Percentiles rank a stretch among this genome's conserved stretches.
Evolutionary conservation across 1,140 invertebrate species (phyloP).

Genomic region (Druon quercuslanigerum): DNA sequence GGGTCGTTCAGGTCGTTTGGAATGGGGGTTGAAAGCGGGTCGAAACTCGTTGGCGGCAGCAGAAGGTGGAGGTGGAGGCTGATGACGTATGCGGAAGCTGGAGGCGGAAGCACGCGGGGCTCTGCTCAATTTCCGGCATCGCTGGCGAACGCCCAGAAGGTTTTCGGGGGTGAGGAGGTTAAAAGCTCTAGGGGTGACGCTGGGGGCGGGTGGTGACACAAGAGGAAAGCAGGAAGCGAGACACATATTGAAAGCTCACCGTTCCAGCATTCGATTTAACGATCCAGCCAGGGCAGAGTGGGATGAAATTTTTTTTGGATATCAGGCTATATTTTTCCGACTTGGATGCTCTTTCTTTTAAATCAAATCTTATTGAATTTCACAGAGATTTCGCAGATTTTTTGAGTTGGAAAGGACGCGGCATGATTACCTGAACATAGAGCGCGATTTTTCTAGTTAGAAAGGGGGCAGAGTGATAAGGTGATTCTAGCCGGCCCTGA

Average conservation of each 20-base stretch:
- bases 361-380: too few species aligned
- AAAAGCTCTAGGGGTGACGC: slow-evolving; percentile 30
- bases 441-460: too few species aligned
- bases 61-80: slow-evolving; percentile 46
- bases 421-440: too few species aligned
- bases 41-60: slow-evolving; percentile 35
- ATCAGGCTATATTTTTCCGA: too few species aligned
- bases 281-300: too few species aligned
- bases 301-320: too few species aligned
- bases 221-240: not conserved
- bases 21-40: slow-evolving; percentile 26
- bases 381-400: too few species aligned
- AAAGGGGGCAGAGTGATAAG: too few species aligned
- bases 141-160: slow-evolving; percentile 54
- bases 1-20: slow-evolving; percentile 25
- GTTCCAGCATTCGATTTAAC: not conserved
- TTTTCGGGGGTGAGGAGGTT: slow-evolving; percentile 48
- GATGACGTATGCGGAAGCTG: slow-evolving; percentile 61
- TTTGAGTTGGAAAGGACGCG: too few species aligned
- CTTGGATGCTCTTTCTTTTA: too few species aligned
- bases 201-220: not conserved
- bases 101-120: slow-evolving; percentile 56
- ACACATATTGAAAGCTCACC: not conserved
- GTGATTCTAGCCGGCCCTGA: too few species aligned
- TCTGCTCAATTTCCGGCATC: slow-evolving; percentile 62